Base-by-base conservation (phyloP, 2,113 vertebrate genomes). In the Cynocephalus volans region DNA sequence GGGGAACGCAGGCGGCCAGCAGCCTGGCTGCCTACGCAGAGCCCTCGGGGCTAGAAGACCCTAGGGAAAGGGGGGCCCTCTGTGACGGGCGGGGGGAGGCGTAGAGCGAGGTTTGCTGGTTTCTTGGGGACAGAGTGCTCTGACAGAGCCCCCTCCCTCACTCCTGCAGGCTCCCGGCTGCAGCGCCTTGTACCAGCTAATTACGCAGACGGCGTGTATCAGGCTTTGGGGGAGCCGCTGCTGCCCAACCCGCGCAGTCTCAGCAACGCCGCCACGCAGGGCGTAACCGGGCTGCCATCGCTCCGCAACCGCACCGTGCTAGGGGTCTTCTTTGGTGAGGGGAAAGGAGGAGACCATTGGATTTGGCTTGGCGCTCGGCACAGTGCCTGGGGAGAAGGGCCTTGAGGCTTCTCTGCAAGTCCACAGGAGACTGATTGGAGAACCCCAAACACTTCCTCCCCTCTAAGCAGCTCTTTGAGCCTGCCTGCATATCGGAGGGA, bases 251-350 rank as follows among this genome's bases (percentile, higher is more conserved):
- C 99, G 0, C 99, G 99, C 77, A 31, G 0, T 11, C 98, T 99
- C 82, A 99, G 99, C 97, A 79, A 97, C 0, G 8, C 50, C 0
- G 85, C 98, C 26, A 93, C 97, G 0, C 81, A 7, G 0, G 99
- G 99, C 0, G 48, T 89, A 3, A 99, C 99, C 0, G 99, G 99
- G 26, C 88, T 97, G 72, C 97, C 99, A 3, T 99, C 99, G 1
- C 2, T 0, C 5, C 98, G 95, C 64, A 99, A 99, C 98, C 99
- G 95, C 21, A 99, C 99, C 0, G 99, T 99, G 62, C 98, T 99
- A 48, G 99, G 99, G 0, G 97, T 99, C 95, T 99, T 99, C 98
- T 99, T 99, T 0, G 99, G 99, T 99, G 97, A 99, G 98, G 28
- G 24, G 36, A n/a, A 56, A 70, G 3, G 1, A 19, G 33, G 70